These are phyloP conservation scores for Climacteris rufus DNA, from an alignment of 2,113 vertebrate genomes.

Conservation along the genomic window DNA sequence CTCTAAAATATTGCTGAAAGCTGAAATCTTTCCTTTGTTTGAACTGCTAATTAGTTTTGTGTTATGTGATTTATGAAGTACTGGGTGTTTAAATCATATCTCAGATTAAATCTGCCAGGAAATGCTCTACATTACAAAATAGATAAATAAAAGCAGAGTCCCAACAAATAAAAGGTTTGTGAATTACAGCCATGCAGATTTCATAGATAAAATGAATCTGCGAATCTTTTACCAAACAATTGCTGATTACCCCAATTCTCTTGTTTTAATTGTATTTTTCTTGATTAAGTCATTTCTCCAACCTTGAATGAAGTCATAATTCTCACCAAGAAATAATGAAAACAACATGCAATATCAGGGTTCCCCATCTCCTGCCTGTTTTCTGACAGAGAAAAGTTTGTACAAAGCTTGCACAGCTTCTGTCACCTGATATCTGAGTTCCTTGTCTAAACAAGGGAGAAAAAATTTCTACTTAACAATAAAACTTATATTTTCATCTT, in stretches of 20 bases:
- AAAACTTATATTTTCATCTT: slow-evolving; percentile 27
- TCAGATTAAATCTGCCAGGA: neutral
- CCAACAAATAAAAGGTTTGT: neutral
- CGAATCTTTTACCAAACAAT: neutral
- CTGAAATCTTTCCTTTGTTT: slow-evolving; percentile 10
- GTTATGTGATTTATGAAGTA: neutral
- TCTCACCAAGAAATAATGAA: neutral
- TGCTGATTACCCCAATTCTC: neutral
- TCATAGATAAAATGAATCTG: neutral
- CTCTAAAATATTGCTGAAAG: slow-evolving; percentile 14
- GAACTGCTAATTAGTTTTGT: slow-evolving; percentile 6
- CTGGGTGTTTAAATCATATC: neutral
- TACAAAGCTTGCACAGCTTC: neutral
- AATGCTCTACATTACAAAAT: neutral
- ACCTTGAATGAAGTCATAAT: neutral
- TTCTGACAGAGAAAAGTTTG: neutral
- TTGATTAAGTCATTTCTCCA: neutral
- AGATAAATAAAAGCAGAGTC: neutral
- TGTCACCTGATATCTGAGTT: slow-evolving; percentile 7
- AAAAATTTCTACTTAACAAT: neutral
- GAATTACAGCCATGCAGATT: neutral
- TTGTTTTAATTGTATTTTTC: neutral
- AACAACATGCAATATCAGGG: neutral
- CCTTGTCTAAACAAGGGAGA: slow-evolving; percentile 9
- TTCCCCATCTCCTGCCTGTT: neutral